Percentiles rank a stretch among this genome's conserved stretches.
phyloP scores from a whole-genome alignment of 2,797 vertebrate species.

The Esox masquinongy region DNA sequence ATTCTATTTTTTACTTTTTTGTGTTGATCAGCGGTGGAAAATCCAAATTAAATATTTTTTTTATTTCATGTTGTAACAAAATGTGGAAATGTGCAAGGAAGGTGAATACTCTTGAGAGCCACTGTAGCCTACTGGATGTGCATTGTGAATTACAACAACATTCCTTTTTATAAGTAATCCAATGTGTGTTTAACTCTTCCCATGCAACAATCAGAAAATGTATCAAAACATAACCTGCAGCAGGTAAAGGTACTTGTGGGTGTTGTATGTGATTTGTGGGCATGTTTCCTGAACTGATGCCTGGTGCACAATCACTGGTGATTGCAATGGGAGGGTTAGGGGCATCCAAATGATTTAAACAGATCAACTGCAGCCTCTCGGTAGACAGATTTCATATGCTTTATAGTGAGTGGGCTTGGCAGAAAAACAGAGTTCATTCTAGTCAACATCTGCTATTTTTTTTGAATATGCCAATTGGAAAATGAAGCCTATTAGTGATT shows the following conservation, averaged over 20 bases:
- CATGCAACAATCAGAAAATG: background rate
- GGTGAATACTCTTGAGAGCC: no score
- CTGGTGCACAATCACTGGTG: background rate
- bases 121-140: background rate
- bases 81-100: no score
- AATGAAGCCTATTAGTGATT: constrained; percentile 55
- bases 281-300: background rate
- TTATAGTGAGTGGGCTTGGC: constrained; percentile 35
- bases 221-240: background rate
- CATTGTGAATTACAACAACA: background rate
- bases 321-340: background rate
- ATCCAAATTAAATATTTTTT: no score
- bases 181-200: background rate
- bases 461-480: constrained; percentile 53
- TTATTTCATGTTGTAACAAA: no score
- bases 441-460: constrained; percentile 43
- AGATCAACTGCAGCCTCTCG: no score
- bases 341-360: constrained; percentile 17
- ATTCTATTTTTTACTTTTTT: no score
- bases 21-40: no score
- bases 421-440: constrained; percentile 19
- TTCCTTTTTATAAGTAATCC: background rate
- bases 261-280: background rate
- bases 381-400: constrained; percentile 37
- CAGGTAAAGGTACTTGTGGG: background rate